Percentiles rank a stretch among this genome's conserved stretches.
Evolutionary conservation across 2,797 vertebrate genomes (phyloP).

Genomic region (Sebastes alutus): DNA sequence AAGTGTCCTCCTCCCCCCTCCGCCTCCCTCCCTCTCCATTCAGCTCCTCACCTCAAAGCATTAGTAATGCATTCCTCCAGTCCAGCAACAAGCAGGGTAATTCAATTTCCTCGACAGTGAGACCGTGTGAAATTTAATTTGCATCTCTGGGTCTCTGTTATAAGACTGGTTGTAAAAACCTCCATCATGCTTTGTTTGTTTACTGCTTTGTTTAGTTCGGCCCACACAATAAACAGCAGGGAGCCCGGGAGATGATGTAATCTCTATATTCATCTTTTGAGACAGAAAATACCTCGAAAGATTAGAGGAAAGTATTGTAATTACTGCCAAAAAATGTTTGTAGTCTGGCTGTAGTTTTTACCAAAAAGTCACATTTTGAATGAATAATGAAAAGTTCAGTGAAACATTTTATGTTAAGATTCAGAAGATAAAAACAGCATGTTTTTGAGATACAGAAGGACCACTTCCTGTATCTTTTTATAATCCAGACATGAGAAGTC

Average conservation of each 20-base stretch:
- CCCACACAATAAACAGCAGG: constrained; percentile 52
- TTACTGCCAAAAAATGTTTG: not conserved
- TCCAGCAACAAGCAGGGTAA: constrained; percentile 71
- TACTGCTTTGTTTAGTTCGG: constrained; percentile 47
- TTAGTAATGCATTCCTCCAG: constrained; percentile 82
- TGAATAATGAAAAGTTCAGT: not conserved
- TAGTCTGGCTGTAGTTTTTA: not conserved
- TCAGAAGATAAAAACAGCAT: not conserved
- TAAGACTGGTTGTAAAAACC: constrained; percentile 33
- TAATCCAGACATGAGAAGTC: constrained; percentile 19
- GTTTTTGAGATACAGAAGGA: not conserved
- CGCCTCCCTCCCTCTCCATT: constrained; percentile 56
- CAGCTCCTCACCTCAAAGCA: constrained; percentile 77
- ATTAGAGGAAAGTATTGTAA: not conserved
- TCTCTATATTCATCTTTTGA: not conserved
- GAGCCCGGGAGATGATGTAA: constrained; percentile 28
- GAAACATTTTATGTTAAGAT: not conserved
- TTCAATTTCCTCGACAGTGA: constrained; percentile 78
- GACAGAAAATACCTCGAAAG: not conserved
- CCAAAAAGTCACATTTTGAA: not conserved
- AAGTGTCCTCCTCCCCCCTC: constrained; percentile 47
- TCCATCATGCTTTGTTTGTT: constrained; percentile 58
- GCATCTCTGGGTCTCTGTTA: constrained; percentile 38
- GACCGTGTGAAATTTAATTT: constrained; percentile 77
- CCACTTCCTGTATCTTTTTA: not conserved